Base-by-base conservation (phyloP, 1,140 invertebrate genomes). In the Sitophilus oryzae region DNA sequence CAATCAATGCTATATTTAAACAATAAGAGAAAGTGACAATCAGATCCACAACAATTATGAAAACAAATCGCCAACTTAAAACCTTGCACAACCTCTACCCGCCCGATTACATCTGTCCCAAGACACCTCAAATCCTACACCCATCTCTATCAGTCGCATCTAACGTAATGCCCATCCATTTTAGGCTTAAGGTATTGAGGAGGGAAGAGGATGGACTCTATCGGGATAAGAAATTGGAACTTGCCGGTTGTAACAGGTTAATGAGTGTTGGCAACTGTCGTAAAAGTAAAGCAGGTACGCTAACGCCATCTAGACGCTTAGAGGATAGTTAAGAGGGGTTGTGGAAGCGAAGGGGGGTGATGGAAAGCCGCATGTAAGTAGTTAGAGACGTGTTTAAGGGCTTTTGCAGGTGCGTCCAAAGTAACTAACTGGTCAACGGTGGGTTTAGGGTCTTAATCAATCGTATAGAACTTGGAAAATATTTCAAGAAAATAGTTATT, bases 231-330 rank as follows among this genome's bases (percentile, higher is more conserved):
- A 56, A 56, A 56, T 56, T 49, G 54, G 20, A 19, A 21, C 21
- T 18, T 41, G 43, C 41, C 30, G 44, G 54, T 44, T 57, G 54
- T 57, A 54, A 52, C 54, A 53, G 53, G 49, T 56, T 60, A 60
- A 60, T 60, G 59, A 51, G 59, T 53, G 54, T 57, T 60, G 36
- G 25, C 11, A 60, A 60, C 54, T 60, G 59, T 56, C 25, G 25
- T 30, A 30, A 30, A 30, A 30, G 25, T 30, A 30, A 30, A 30
- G 25, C 25, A 30, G 25, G 5, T 11, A 6, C 25, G 25, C 11
- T 6, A 11, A 11, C 5, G 25, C 5, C 25, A n/a, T n/a, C n/a
- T n/a, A n/a, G n/a, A n/a, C n/a, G n/a, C n/a, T n/a, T n/a, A n/a
- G n/a, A n/a, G n/a, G n/a, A n/a, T n/a, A n/a, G n/a, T n/a, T n/a